These are phyloP conservation scores for Sturnus vulgaris DNA, from an alignment of 2,113 vertebrate species.

Conservation along the genomic window DNA sequence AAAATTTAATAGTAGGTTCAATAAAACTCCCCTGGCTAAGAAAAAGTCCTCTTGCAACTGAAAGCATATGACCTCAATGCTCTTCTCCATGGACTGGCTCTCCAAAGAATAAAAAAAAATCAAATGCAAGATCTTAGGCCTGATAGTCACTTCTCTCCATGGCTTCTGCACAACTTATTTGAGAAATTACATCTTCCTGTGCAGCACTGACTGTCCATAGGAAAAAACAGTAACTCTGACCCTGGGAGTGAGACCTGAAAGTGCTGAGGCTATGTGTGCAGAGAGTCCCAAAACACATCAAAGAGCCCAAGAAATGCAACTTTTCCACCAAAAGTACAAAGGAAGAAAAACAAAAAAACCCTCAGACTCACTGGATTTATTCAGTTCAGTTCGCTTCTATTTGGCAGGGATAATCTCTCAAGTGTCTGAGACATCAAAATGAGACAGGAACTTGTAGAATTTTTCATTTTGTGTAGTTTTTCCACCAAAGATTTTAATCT, in stretches of 20 bases:
- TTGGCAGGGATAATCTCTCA: background rate
- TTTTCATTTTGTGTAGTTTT: background rate
- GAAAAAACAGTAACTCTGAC: background rate
- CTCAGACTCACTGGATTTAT: background rate
- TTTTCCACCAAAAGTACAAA: background rate
- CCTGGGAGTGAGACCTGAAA: background rate
- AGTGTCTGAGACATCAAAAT: background rate
- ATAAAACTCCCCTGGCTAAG: background rate
- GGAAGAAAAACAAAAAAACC: rapidly evolving
- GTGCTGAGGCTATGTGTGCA: background rate
- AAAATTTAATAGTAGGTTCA: background rate
- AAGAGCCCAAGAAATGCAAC: background rate
- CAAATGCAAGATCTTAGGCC: background rate
- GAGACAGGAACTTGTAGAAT: background rate
- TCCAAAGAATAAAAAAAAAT: slow-evolving; percentile 14
- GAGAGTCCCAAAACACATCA: background rate
- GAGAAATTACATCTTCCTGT: background rate
- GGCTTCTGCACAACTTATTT: background rate
- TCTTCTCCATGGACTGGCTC: background rate
- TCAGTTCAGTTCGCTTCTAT: background rate
- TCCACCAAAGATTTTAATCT: background rate
- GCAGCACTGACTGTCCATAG: background rate
- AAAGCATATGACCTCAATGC: background rate
- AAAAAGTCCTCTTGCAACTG: background rate
- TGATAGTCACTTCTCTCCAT: background rate